Evolutionary conservation across 2,888 invertebrate species (phyloP), one percentile per base, ranked within the genome.

Genomic region (Campopleginae sp.): DNA sequence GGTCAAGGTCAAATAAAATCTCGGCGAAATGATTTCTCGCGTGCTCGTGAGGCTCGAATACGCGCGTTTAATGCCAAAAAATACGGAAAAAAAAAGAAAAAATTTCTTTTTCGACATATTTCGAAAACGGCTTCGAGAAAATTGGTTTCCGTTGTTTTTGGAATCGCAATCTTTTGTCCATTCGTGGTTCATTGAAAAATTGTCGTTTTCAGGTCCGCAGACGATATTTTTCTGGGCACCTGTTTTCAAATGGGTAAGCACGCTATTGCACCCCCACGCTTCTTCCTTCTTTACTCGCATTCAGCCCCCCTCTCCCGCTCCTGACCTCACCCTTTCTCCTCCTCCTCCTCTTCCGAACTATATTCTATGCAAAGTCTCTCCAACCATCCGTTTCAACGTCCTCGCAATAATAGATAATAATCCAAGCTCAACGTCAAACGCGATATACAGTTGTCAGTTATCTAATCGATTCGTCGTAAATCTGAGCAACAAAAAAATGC

Each of bases 151-250:
- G 38, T 42, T 1, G 8, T 44, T 14, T 46, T 54, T 17, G 19
- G 19, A 19, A 19, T 19, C 38, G 3, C 14, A n/a, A 14, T 31
- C 31, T 61, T 63, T 1, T 72, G 6, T 75, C 48, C 3, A 4
- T 14, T 3, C 2, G 3, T 27, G 58, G 27, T 4, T 58, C 12
- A 58, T 27, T 58, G 8, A 10, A 58, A 12, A 58, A 46, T 61
- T 19, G 61, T 54, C 3, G 44, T 74, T 71, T 46, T 77, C 86
- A 98, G 99, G 99, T 93, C 99, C 99, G 12, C 99, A 99, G 95
- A 99, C 99, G 2, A 96, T 99, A 84, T 99, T 99, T 94, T 99
- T 99, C 95, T 99, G 99, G 99, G 98, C 99, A 51, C 99, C 99
- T 85, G 95, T 96, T 31, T 97, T 98, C 92, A 99, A 99, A 96